Evolutionary conservation across 1,140 invertebrate genomes (phyloP), one percentile per base, ranked within the genome.

Genomic region (Atta texana): DNA sequence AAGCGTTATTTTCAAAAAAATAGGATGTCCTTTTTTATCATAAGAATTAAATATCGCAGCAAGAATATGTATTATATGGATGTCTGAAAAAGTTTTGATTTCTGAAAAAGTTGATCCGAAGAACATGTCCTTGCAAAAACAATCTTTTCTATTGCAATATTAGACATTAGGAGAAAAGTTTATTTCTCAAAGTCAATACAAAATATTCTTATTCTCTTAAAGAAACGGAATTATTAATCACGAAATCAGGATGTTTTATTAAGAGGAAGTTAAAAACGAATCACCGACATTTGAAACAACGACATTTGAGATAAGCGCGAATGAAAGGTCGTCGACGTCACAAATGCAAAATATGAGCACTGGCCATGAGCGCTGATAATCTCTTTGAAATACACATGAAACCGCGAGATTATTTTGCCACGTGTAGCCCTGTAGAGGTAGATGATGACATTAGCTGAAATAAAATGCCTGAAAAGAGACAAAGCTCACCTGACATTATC

Each of bases 361-460:
- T 5, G 6, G 7, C 14, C 18, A 24, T 1, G 24, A 34, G 18
- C 44, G 44, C 44, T 80, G 77, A 16, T 24, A 57, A 81, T 72
- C 34, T 59, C 66, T 39, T 57, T 24, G 31, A 68, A 14, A 80
- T 51, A 39, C 31, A 28, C n/a, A 31, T 55, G n/a, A 55, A 55
- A 57, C 14, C 77, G 18, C 64, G 64, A 69, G 49, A 71, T 69
- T 57, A 71, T 71, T 24, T 69, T 28, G 31, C 2, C 77, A 24
- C 28, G 14, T 12, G 49, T 55, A 16, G 1, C 31, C 10, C 16
- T 59, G 16, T 39, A 24, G 12, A 3, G 39, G 6, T 49, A 39
- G 24, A 18, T 66, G 24, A 78, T 66, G 76, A 78, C 39, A n/a
- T 51, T 64, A 66, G 18, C 1, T 7, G 39, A 77, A 49, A 14